These are phyloP conservation scores for Ameiurus melas DNA, from an alignment of 2,113 vertebrate species.

Conservation along the genomic window DNA sequence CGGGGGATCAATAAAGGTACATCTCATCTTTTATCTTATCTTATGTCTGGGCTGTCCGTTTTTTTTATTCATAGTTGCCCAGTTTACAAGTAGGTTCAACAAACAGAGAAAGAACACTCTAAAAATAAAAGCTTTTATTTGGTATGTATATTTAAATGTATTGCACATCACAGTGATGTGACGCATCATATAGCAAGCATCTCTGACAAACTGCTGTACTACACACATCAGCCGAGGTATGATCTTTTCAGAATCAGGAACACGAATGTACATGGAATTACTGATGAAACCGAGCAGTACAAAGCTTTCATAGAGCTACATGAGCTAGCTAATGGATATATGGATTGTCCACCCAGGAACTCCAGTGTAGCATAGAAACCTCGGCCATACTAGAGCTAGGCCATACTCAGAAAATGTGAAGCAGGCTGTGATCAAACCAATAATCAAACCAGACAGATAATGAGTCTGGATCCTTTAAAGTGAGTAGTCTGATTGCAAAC, in stretches of 20 bases:
- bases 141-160: neutral
- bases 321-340: neutral
- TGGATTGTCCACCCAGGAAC: neutral
- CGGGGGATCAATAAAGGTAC: no score
- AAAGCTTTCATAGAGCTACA: no score
- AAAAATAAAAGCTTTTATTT: neutral
- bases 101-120: neutral
- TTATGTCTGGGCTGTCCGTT: neutral
- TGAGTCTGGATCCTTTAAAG: neutral
- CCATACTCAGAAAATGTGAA: neutral
- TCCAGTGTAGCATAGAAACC: neutral
- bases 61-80: neutral
- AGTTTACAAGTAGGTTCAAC: neutral
- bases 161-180: neutral
- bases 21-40: no score
- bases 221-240: neutral
- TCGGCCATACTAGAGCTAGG: neutral
- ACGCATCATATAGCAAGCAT: no score
- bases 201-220: no score
- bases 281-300: no score
- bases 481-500: neutral
- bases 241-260: no score
- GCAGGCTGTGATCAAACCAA: neutral
- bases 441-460: neutral
- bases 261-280: no score